phyloP scores from a whole-genome alignment of 1,140 invertebrate genomes.

The Drosophila sturtevanti region DNA sequence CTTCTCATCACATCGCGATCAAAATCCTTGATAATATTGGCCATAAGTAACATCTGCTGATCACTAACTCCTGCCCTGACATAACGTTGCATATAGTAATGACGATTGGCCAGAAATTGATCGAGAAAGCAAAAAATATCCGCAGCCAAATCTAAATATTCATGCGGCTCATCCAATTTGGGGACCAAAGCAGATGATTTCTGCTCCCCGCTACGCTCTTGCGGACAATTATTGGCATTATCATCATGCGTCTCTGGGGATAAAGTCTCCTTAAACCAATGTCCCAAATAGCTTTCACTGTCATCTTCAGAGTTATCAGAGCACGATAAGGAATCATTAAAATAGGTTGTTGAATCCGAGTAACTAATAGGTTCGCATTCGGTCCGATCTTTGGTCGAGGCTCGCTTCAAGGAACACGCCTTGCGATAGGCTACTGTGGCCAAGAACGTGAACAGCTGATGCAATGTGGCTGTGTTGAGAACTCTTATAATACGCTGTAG shows the following conservation, averaged over 20 bases:
- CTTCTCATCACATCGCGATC: slow-evolving; percentile 87
- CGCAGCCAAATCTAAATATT: slow-evolving; percentile 82
- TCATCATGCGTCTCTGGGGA: slow-evolving; percentile 89
- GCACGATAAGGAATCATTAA: slow-evolving; percentile 95
- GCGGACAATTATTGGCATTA: slow-evolving; percentile 82
- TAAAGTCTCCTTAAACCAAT: slow-evolving; percentile 96
- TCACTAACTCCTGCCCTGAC: slow-evolving; percentile 87
- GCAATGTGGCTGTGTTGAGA: slow-evolving; percentile 84
- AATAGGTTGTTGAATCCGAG: slow-evolving; percentile 96
- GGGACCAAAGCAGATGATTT: slow-evolving; percentile 87
- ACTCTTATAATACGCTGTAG: slow-evolving; percentile 84
- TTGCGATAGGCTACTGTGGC: slow-evolving; percentile 95
- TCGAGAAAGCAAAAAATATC: slow-evolving; percentile 81
- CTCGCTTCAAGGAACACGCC: slow-evolving; percentile 91
- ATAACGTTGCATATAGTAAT: slow-evolving; percentile 84
- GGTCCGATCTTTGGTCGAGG: slow-evolving; percentile 90
- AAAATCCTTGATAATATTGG: slow-evolving; percentile 91
- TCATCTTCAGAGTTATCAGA: slow-evolving; percentile 93
- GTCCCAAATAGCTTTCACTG: slow-evolving; percentile 94
- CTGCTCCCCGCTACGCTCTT: slow-evolving; percentile 83
- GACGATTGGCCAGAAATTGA: slow-evolving; percentile 77
- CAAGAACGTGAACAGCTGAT: slow-evolving; percentile 92
- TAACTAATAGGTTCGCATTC: slow-evolving; percentile 90
- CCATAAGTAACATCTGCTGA: slow-evolving; percentile 91
- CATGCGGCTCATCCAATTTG: slow-evolving; percentile 94